A percentile compares a stretch with the other conserved stretches of the same genome.
Conservation (phyloP, 2,113 vertebrate genomes). For the Xenopus borealis region DNA sequence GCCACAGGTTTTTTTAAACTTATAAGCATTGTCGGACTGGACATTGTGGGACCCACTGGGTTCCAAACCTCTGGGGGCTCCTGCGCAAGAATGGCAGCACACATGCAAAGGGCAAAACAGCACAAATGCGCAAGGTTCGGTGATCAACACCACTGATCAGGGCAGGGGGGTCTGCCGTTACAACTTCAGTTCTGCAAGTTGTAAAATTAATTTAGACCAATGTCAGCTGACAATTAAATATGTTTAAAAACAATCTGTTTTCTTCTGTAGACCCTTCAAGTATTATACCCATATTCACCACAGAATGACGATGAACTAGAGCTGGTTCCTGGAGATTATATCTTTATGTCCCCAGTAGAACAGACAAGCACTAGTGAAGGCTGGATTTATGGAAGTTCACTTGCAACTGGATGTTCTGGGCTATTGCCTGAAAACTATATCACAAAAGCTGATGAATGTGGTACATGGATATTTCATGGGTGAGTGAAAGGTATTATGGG, state of each 20-base stretch:
- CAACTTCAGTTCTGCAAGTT: too few species aligned
- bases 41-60: too few species aligned
- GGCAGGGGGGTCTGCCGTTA: too few species aligned
- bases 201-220: too few species aligned
- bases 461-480: constrained; percentile 96
- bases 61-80: too few species aligned
- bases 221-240: too few species aligned
- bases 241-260: background rate
- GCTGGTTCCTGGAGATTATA: constrained; percentile 87
- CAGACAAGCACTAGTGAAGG: constrained; percentile 90
- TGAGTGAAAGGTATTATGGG: constrained; percentile 54
- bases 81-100: too few species aligned
- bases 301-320: constrained; percentile 97
- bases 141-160: too few species aligned
- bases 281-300: constrained; percentile 92
- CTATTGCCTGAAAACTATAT: constrained; percentile 97
- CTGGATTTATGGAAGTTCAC: constrained; percentile 90
- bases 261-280: constrained; percentile 80
- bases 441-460: constrained; percentile 86
- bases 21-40: too few species aligned
- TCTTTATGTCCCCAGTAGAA: constrained; percentile 92
- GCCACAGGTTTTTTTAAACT: too few species aligned
- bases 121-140: too few species aligned
- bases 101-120: too few species aligned
- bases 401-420: constrained; percentile 84